These are phyloP conservation scores for Drosophila repletoides DNA, from an alignment of 1,140 invertebrate species.

Conservation along the genomic window DNA sequence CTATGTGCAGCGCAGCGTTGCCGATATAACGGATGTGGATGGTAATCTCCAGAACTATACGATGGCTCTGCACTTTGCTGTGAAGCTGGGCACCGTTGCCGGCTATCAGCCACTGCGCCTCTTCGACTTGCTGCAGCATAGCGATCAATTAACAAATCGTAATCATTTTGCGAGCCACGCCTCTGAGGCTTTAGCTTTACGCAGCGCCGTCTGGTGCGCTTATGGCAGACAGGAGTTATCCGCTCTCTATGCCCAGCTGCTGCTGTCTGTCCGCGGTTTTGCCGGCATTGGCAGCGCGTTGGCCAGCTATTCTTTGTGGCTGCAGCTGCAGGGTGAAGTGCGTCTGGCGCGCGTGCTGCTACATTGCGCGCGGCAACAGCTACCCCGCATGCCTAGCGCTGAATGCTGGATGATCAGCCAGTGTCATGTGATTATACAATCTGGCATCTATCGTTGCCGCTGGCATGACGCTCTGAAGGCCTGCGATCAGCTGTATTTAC, in stretches of 20 bases:
- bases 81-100: conserved; percentile 83
- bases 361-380: conserved; percentile 84
- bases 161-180: conserved; percentile 92
- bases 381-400: conserved; percentile 85
- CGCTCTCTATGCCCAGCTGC: conserved; percentile 89
- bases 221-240: conserved; percentile 94
- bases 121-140: conserved; percentile 90
- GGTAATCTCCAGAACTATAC: conserved; percentile 85
- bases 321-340: conserved; percentile 86
- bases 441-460: conserved; percentile 86
- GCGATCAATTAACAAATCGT: conserved; percentile 92
- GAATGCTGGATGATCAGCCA: conserved; percentile 88
- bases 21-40: conserved; percentile 82
- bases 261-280: conserved; percentile 86
- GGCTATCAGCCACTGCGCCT: conserved; percentile 81
- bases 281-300: conserved; percentile 88
- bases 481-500: conserved; percentile 88
- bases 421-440: conserved; percentile 85
- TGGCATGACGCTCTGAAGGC: conserved; percentile 90
- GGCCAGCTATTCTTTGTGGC: conserved; percentile 87
- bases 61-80: conserved; percentile 86
- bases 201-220: conserved; percentile 92
- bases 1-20: conserved; percentile 55
- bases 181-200: conserved; percentile 89
- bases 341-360: conserved; percentile 84